Conservation (phyloP, 2,797 vertebrate species). For the Eospalax fontanierii region DNA sequence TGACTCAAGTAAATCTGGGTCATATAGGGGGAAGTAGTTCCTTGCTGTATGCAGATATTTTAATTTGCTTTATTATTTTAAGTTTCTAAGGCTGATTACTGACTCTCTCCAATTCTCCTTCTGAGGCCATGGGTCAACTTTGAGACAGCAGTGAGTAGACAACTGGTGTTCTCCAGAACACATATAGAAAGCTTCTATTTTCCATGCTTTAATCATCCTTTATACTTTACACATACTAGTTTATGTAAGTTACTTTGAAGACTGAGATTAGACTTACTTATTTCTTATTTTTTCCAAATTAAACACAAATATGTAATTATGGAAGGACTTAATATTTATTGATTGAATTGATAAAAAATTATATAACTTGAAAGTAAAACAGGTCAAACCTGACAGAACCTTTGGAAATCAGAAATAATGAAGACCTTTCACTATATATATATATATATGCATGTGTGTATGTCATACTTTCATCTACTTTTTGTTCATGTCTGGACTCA, state of each 20-base stretch:
- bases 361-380: neutral
- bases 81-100: neutral
- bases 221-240: neutral
- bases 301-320: neutral
- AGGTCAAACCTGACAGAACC: neutral
- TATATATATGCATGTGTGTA: neutral
- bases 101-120: neutral
- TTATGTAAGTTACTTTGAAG: conserved; percentile 15
- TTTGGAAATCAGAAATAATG: neutral
- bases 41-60: neutral
- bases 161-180: neutral
- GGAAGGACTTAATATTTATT: conserved; percentile 20
- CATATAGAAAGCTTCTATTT: neutral
- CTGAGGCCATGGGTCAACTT: neutral
- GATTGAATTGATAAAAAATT: conserved; percentile 22
- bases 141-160: neutral
- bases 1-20: neutral
- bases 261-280: neutral
- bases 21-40: neutral
- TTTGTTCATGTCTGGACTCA: conserved; percentile 20
- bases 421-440: neutral
- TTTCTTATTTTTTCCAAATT: neutral
- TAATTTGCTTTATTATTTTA: neutral
- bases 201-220: neutral
- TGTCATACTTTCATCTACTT: neutral